Base-by-base conservation (phyloP, 1,140 invertebrate species). In the Procambarus virginalis region DNA sequence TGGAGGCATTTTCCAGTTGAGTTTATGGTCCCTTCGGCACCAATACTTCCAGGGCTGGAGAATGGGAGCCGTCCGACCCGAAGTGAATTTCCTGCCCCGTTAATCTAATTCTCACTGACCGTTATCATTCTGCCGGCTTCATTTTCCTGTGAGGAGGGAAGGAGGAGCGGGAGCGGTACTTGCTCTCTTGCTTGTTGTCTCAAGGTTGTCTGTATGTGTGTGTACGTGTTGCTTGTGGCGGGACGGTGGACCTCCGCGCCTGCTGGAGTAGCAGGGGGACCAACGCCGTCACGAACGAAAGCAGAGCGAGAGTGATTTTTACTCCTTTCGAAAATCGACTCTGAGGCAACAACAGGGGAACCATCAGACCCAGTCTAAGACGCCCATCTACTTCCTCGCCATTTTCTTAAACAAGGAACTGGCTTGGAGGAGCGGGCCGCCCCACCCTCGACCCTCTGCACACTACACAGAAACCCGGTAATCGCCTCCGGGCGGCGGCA, bases 11-110 rank as follows among this genome's bases (percentile, higher is more conserved):
- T 87, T 79, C 86, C 60, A 68, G 60, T 80, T 80, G 77, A 51
- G 78, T 87, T 87, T 87, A 87, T 87, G 86, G 78, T 51, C 60
- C 86, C 86, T 79, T 55, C 14, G 86, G 78, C 68, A 60, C 77
- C 86, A n/a, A 87, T 87, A 87, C 77, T 80, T 87, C 86, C 77
- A 81, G 77, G 20, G 17, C 22, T 45, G 85, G 75, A 45, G 60
- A 58, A 68, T 49, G 22, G 85, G 55, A 45, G 45, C 55, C 34
- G 75, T 34, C 68, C n/a, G 17, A 22, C 12, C 84, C 20, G 68
- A 70, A 84, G 82, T 84, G 82, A 84, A 84, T 84, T 84, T 84
- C 64, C 60, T 73, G 82, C 82, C 82, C 46, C n/a, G 60, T 22
- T 84, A 70, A 84, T 84, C 82, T 49, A 84, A 84, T 84, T 73